A percentile compares a stretch with the other conserved stretches of the same genome.
Conservation (phyloP, 2,113 vertebrate species). For the Malurus cyaneus region DNA sequence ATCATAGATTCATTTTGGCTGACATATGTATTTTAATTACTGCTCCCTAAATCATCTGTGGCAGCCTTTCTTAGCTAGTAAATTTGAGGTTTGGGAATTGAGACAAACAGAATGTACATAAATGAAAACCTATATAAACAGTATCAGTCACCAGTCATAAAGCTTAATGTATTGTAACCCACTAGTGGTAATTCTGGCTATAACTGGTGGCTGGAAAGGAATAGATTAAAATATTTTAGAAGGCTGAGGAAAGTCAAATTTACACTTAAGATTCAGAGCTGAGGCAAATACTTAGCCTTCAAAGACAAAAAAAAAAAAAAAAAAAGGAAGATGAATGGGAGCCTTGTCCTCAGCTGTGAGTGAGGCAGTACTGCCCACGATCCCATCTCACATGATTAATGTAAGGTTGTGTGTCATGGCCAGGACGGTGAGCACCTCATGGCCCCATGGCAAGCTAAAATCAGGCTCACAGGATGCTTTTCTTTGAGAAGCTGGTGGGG, state of each 20-base stretch:
- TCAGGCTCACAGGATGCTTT: not conserved
- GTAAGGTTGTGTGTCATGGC: not conserved
- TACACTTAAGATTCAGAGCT: not conserved
- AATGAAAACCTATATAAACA: not conserved
- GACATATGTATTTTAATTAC: not conserved
- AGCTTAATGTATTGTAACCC: not conserved
- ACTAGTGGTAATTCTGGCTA: not conserved
- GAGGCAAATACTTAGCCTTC: not conserved
- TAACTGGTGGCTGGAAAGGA: not conserved
- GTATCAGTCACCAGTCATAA: not conserved
- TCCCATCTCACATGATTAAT: not conserved
- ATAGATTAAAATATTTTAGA: not conserved
- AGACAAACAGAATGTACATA: not conserved
- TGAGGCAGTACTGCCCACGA: not conserved
- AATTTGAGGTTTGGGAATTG: not conserved
- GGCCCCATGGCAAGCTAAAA: not conserved
- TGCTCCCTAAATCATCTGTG: not conserved
- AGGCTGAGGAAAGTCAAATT: not conserved
- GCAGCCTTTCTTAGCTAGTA: not conserved
- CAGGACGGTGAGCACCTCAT: rapidly evolving
- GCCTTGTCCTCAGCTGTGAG: not conserved
- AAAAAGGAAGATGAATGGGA: not conserved
- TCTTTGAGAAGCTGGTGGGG: not conserved
- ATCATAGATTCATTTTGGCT: not conserved
- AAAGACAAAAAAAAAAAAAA: not conserved